These are phyloP conservation scores for Brienomyrus brachyistius DNA, from an alignment of 2,113 vertebrate species.

Conservation along the genomic window DNA sequence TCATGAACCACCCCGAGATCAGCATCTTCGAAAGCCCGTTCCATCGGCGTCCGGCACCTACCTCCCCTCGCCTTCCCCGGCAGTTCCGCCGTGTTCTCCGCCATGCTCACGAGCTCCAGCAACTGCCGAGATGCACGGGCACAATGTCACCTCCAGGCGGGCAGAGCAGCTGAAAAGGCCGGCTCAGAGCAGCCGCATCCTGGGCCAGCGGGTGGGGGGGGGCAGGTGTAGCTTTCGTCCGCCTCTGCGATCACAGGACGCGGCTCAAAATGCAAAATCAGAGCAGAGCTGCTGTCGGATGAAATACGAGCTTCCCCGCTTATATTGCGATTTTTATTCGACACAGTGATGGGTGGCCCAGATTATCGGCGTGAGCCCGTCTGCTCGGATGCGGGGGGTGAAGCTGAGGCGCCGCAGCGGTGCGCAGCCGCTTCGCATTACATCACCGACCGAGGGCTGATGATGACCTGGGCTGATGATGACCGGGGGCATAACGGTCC, in stretches of 20 bases:
- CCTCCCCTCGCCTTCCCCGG: constrained; percentile 43
- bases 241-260: constrained; percentile 19
- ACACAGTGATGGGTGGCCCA: neutral
- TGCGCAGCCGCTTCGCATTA: constrained; percentile 15
- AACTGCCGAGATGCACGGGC: constrained; percentile 10
- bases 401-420: neutral
- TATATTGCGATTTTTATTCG: neutral
- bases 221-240: constrained; percentile 28
- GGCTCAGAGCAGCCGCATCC: constrained; percentile 28
- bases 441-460: constrained; percentile 12
- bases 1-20: neutral
- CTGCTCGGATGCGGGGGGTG: neutral
- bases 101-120: constrained; percentile 43
- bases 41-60: constrained; percentile 26
- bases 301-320: neutral
- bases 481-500: neutral
- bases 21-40: neutral
- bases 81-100: constrained; percentile 38
- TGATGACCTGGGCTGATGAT: neutral
- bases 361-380: neutral
- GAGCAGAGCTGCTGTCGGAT: neutral
- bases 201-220: constrained; percentile 14
- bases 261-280: neutral
- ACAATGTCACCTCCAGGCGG: constrained; percentile 32
- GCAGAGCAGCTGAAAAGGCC: constrained; percentile 36